Evolutionary conservation across 2,888 invertebrate genomes (phyloP).

Genomic region (Volucella inanis): DNA sequence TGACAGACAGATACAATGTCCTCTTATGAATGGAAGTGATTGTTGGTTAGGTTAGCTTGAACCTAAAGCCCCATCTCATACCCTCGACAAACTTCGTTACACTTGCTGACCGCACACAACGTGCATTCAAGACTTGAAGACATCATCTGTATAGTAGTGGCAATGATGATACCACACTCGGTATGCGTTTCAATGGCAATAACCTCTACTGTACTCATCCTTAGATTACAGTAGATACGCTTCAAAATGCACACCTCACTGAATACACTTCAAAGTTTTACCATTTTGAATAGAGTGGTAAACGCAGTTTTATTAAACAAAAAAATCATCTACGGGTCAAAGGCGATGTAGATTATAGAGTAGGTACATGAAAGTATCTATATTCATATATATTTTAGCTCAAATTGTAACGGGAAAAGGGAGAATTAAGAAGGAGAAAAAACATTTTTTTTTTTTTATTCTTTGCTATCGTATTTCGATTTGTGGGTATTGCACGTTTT

Average conservation of each 20-base stretch:
- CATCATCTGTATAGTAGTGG: neutral
- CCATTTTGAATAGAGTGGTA: slow-evolving; percentile 28
- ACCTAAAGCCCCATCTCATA: slow-evolving; percentile 2
- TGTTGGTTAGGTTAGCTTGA: slow-evolving; percentile 29
- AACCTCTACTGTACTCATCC: slow-evolving; percentile 29
- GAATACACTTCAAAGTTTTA: neutral
- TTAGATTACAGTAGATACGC: slow-evolving; percentile 5
- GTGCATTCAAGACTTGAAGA: slow-evolving; percentile 3
- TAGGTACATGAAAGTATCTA: slow-evolving; percentile 2
- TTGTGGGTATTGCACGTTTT: slow-evolving; percentile 53
- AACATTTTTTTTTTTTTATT: slow-evolving; percentile 31
- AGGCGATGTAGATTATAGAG: neutral
- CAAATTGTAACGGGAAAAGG: slow-evolving; percentile 2
- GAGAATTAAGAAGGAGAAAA: neutral
- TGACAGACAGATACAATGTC: slow-evolving; percentile 64
- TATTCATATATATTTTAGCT: neutral
- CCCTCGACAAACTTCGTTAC: slow-evolving; percentile 46
- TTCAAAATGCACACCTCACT: slow-evolving; percentile 2
- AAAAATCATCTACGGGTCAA: slow-evolving; percentile 20
- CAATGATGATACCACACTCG: too few species aligned
- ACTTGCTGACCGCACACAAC: slow-evolving; percentile 62
- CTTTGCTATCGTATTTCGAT: slow-evolving; percentile 50
- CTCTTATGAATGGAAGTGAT: slow-evolving; percentile 65
- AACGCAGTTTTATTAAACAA: slow-evolving; percentile 12
- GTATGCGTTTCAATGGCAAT: slow-evolving; percentile 36